Conservation (phyloP, 2,113 vertebrate genomes). For the Riparia riparia region DNA sequence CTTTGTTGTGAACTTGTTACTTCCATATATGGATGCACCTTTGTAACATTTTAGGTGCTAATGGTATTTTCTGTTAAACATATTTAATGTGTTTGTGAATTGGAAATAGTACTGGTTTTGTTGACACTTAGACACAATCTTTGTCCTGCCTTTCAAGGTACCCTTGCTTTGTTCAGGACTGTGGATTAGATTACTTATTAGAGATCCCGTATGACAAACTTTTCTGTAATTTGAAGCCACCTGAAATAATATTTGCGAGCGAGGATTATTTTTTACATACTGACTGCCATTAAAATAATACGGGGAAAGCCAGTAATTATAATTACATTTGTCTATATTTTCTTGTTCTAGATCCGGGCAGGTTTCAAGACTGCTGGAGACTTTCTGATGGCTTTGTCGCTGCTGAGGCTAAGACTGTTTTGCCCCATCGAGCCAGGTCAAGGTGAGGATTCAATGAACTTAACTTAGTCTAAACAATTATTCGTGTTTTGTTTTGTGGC, state of each 20-base stretch:
- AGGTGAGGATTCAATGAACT: conserved; percentile 78
- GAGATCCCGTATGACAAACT: background rate
- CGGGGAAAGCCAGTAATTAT: background rate
- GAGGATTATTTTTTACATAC: background rate
- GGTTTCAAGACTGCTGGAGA: conserved; percentile 96
- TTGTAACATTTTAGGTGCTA: background rate
- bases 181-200: background rate
- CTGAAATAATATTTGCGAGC: background rate
- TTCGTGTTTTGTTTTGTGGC: background rate
- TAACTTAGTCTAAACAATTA: background rate
- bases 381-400: conserved; percentile 97
- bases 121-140: background rate
- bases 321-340: background rate
- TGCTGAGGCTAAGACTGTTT: conserved; percentile 94
- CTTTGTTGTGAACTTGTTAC: background rate
- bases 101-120: background rate
- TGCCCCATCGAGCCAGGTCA: conserved; percentile 94
- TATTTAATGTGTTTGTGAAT: background rate
- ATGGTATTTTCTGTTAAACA: background rate
- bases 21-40: fast-evolving
- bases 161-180: background rate
- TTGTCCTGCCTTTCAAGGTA: background rate
- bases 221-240: background rate
- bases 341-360: conserved; percentile 85
- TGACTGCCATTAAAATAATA: background rate